phyloP scores from a whole-genome alignment of 2,113 vertebrate genomes.

The Phylloscopus trochilus region DNA sequence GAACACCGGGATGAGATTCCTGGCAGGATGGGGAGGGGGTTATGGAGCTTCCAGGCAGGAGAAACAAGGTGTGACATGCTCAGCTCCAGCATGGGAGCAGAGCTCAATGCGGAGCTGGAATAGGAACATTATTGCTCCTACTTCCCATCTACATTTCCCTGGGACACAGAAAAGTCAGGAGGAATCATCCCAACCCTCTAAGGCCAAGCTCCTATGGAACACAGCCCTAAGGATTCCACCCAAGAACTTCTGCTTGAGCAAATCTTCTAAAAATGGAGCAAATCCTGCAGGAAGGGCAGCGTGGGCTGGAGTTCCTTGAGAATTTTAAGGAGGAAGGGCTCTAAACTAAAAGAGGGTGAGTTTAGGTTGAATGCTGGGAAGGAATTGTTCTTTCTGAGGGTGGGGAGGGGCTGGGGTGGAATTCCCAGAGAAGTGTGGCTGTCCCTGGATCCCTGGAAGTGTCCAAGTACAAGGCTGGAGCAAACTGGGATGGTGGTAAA shows the following conservation, averaged over 20 bases:
- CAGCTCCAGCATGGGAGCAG: background rate
- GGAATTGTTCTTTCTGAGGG: background rate
- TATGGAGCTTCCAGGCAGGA: background rate
- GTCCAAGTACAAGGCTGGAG: background rate
- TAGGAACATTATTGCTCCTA: background rate
- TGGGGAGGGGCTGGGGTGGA: background rate
- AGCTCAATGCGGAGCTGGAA: background rate
- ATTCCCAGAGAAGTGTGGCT: background rate
- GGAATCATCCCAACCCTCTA: background rate
- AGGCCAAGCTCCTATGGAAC: background rate
- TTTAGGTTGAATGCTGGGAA: background rate
- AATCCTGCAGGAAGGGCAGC: background rate
- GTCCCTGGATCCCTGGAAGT: background rate
- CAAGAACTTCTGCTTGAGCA: background rate
- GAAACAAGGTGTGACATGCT: background rate
- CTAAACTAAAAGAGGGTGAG: background rate
- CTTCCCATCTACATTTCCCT: background rate
- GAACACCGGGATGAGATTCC: background rate
- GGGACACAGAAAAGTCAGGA: background rate
- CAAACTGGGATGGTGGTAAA: background rate
- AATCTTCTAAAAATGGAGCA: background rate
- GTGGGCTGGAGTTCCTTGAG: fast-evolving
- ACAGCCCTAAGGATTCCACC: background rate
- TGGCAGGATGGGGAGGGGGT: conserved; percentile 7
- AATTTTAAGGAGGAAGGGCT: background rate